Evolutionary conservation across 2,888 invertebrate genomes (phyloP).

Genomic region (Polyommatus icarus): DNA sequence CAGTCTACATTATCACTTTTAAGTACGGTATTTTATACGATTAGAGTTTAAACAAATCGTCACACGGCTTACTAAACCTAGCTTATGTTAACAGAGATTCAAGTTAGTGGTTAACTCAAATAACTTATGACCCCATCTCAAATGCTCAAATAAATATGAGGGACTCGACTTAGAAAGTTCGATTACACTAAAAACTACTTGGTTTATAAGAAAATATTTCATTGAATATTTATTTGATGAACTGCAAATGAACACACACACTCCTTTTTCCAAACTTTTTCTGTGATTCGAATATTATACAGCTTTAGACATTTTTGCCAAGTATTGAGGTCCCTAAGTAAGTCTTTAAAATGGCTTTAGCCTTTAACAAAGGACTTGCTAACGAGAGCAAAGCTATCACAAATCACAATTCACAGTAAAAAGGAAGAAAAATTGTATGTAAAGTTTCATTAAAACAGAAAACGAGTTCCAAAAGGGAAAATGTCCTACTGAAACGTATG

Average conservation of each 20-base stretch:
- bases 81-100: neutral
- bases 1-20: too few species aligned
- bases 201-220: too few species aligned
- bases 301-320: too few species aligned
- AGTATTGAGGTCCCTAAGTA: too few species aligned
- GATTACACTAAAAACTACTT: too few species aligned
- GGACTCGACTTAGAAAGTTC: too few species aligned
- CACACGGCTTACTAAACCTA: neutral
- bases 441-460: conserved; percentile 2
- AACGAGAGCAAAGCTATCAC: neutral
- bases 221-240: too few species aligned
- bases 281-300: neutral
- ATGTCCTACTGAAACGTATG: neutral
- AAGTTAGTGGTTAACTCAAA: too few species aligned
- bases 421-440: neutral
- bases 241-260: neutral
- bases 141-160: too few species aligned
- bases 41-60: neutral
- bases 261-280: neutral
- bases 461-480: neutral
- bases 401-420: neutral
- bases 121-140: too few species aligned
- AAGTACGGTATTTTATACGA: too few species aligned
- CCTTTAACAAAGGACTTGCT: neutral
- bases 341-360: too few species aligned